A percentile compares a stretch with the other conserved stretches of the same genome.
These are phyloP conservation scores for Nebria brevicollis DNA, from an alignment of 2,888 invertebrate species.

Conservation along the genomic window DNA sequence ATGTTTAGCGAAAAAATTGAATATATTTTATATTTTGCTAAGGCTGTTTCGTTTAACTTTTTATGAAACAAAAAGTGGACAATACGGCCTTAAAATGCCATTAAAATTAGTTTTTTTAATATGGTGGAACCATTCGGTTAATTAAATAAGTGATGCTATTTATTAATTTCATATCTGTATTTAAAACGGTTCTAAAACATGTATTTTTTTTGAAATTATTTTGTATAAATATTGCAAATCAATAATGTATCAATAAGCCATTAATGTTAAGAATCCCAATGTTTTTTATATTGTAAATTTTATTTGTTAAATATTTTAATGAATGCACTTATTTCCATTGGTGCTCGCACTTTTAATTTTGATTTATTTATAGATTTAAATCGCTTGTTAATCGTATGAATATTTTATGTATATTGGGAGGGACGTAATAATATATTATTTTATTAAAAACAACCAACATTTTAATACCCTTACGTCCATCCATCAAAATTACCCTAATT, in stretches of 20 bases:
- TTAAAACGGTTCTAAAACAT: conserved; percentile 28
- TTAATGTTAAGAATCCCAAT: conserved; percentile 3
- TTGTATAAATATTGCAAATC: conserved; percentile 15
- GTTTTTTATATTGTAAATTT: conserved; percentile 14
- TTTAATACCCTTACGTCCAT: not conserved
- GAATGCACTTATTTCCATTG: conserved; percentile 10
- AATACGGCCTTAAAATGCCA: not conserved
- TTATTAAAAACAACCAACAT: conserved; percentile 27
- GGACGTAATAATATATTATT: conserved; percentile 37
- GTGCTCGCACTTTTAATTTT: conserved; percentile 11
- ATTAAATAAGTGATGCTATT: conserved; percentile 11
- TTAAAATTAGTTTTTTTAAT: too few relatives aligned
- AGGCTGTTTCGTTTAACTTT: not conserved
- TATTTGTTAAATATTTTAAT: conserved; percentile 10
- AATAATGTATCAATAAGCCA: conserved; percentile 15
- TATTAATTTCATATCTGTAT: conserved; percentile 35
- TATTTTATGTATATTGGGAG: conserved; percentile 43
- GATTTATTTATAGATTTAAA: not conserved
- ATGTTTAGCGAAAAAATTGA: not conserved
- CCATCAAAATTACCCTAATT: too few relatives aligned
- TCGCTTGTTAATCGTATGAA: conserved; percentile 34
- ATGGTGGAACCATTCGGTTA: too few relatives aligned
- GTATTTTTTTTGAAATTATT: conserved; percentile 14
- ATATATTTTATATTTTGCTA: not conserved
- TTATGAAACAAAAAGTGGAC: not conserved